Percentiles rank a stretch among this genome's conserved stretches.
Conservation (phyloP, 2,888 invertebrate species). For the Rosalia funebris region DNA sequence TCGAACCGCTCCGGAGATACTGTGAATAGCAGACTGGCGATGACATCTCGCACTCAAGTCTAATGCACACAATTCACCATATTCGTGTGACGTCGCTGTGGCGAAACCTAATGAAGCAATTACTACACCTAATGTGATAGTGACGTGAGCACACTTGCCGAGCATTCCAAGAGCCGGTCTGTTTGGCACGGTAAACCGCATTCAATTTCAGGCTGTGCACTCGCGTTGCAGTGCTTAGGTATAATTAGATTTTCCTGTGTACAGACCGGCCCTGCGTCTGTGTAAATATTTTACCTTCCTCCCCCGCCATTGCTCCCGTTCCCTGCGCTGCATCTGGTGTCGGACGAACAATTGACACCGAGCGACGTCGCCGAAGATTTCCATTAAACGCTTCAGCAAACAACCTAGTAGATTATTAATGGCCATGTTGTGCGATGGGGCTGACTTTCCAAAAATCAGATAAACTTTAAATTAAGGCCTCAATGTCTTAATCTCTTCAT, state of each 20-base stretch:
- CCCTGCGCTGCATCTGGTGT: no score
- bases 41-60: conserved; percentile 54
- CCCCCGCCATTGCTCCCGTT: conserved; percentile 13
- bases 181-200: conserved; percentile 52
- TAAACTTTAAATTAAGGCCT: conserved; percentile 48
- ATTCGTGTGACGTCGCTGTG: conserved; percentile 52
- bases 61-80: conserved; percentile 55
- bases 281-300: conserved; percentile 47
- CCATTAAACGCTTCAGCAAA: conserved; percentile 58
- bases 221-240: conserved; percentile 19
- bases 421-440: conserved; percentile 55
- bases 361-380: conserved; percentile 56
- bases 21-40: conserved; percentile 39
- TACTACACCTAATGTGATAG: conserved; percentile 50
- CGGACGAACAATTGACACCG: conserved; percentile 53
- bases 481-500: conserved; percentile 39
- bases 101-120: conserved; percentile 58
- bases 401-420: conserved; percentile 59
- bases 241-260: conserved; percentile 25
- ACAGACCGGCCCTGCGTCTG: conserved; percentile 31
- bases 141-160: conserved; percentile 45
- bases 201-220: conserved; percentile 49
- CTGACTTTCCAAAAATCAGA: conserved; percentile 54
- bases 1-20: conserved; percentile 23
- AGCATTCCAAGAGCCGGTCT: conserved; percentile 42